A percentile compares a stretch with the other conserved stretches of the same genome.
phyloP scores from a whole-genome alignment of 1,140 invertebrate species.

The Zophobas atratus region DNA sequence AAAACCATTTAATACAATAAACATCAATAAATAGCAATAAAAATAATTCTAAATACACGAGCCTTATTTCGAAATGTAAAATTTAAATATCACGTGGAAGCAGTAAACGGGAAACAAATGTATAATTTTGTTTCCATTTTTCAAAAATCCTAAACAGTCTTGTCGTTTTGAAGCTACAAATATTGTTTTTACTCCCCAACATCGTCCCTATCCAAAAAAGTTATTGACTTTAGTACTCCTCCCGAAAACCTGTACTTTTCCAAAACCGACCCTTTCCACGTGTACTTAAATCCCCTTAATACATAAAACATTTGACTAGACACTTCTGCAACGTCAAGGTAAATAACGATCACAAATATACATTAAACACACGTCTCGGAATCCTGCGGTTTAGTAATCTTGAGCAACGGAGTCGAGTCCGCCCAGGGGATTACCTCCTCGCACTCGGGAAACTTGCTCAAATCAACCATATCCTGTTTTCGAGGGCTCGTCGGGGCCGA shows the following conservation, averaged over 20 bases:
- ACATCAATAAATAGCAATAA: constrained; percentile 41
- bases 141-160: constrained; percentile 5
- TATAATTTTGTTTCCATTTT: constrained; percentile 6
- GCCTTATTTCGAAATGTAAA: constrained; percentile 25
- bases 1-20: constrained; percentile 28
- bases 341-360: constrained; percentile 8
- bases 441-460: constrained; percentile 64
- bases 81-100: constrained; percentile 33
- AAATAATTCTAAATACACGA: constrained; percentile 32
- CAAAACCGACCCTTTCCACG: neutral
- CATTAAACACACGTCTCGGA: constrained; percentile 46
- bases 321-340: neutral
- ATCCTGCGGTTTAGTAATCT: constrained; percentile 60
- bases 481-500: constrained; percentile 71
- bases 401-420: constrained; percentile 68
- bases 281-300: constrained; percentile 16
- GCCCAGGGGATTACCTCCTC: constrained; percentile 67
- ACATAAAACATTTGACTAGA: constrained; percentile 28
- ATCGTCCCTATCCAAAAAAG: too few species aligned
- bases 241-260: too few species aligned
- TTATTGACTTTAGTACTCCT: too few species aligned
- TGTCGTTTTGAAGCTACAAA: neutral
- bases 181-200: too few species aligned
- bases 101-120: constrained; percentile 9
- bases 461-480: constrained; percentile 61